A percentile compares a stretch with the other conserved stretches of the same genome.
Conservation (phyloP, 2,797 vertebrate species). For the Lindbergichthys nudifrons region DNA sequence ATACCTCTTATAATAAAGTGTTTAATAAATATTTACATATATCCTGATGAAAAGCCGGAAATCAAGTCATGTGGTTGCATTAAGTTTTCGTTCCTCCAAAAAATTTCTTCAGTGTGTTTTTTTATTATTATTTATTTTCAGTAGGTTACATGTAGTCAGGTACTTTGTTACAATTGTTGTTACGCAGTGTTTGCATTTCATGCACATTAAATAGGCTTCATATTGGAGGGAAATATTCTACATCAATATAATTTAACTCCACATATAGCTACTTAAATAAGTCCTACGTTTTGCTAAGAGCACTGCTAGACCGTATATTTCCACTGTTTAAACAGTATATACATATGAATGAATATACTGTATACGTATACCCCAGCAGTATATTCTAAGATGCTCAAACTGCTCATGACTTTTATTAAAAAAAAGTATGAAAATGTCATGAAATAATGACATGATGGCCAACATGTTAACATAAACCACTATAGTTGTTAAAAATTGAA, state of each 20-base stretch:
- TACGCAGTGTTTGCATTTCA: background rate
- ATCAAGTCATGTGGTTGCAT: background rate
- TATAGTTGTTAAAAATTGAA: background rate
- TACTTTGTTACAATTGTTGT: background rate
- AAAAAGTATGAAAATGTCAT: background rate
- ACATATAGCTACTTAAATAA: too few species aligned
- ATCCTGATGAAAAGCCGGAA: background rate
- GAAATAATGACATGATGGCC: background rate
- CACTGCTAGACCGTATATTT: background rate
- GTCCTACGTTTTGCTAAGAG: too few species aligned
- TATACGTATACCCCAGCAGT: background rate
- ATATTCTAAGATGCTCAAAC: background rate
- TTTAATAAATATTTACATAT: background rate
- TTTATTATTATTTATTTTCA: background rate
- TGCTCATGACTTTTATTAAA: background rate
- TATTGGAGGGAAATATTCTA: background rate
- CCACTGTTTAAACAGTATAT: background rate
- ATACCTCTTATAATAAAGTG: background rate
- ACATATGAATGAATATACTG: background rate
- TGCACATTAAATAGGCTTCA: background rate
- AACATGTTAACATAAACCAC: background rate
- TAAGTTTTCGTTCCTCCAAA: too few species aligned
- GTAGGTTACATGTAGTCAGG: background rate
- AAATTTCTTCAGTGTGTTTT: too few species aligned
- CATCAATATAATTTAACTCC: background rate